phyloP scores from a whole-genome alignment of 2,797 vertebrate genomes.

The Malurus leucopterus region DNA sequence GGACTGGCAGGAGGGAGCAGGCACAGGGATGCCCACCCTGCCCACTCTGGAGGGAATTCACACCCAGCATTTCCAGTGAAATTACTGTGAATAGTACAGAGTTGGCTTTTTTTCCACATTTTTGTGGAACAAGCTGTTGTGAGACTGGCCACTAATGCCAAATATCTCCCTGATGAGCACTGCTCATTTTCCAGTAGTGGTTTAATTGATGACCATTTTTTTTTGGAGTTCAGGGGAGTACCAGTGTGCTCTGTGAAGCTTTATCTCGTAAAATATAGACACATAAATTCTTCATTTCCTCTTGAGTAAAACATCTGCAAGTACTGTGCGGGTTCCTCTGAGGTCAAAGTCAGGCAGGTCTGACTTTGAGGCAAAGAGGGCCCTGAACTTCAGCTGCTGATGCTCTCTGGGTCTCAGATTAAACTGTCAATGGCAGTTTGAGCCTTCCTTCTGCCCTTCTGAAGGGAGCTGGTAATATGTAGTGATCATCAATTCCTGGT shows the following conservation, averaged over 20 bases:
- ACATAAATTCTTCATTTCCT: background rate
- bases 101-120: background rate
- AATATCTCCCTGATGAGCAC: background rate
- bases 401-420: background rate
- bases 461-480: background rate
- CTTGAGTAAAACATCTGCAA: background rate
- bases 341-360: background rate
- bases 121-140: background rate
- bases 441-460: background rate
- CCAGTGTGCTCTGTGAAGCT: background rate
- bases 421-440: background rate
- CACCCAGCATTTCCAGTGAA: background rate
- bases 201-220: background rate
- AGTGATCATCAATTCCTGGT: fast-evolving
- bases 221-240: background rate
- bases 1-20: background rate
- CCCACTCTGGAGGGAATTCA: background rate
- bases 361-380: background rate
- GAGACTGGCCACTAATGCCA: background rate
- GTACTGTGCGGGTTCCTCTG: background rate
- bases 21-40: background rate
- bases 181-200: background rate
- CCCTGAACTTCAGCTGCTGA: background rate
- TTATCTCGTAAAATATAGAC: background rate
- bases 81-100: background rate